Evolutionary conservation across 2,113 vertebrate species (phyloP).

Genomic region (Psittacara wagleri): DNA sequence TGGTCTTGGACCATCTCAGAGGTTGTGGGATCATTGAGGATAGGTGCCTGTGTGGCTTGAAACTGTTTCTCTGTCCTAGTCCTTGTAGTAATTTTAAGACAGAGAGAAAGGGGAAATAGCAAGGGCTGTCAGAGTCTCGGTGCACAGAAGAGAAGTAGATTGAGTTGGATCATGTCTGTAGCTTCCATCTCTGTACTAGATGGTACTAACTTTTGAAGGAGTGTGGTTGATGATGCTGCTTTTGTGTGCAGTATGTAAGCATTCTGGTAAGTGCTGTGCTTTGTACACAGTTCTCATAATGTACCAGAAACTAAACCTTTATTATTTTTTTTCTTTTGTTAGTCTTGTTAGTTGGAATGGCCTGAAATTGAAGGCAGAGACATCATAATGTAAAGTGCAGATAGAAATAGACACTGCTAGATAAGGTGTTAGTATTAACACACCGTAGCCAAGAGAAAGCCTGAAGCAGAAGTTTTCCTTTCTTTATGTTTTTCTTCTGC

Average conservation of each 20-base stretch:
- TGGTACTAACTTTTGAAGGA: background rate
- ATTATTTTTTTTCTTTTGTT: background rate
- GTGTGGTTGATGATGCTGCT: background rate
- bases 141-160: background rate
- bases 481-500: background rate
- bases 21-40: background rate
- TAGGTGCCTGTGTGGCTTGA: background rate
- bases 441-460: background rate
- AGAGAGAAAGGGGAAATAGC: background rate
- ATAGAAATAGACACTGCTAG: background rate
- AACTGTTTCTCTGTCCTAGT: background rate
- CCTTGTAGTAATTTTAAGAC: background rate
- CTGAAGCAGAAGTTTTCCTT: background rate
- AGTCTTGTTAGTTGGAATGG: background rate
- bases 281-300: background rate
- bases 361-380: background rate
- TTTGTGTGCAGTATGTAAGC: background rate
- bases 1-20: background rate
- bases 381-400: background rate
- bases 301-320: background rate
- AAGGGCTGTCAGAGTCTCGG: background rate
- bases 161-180: background rate
- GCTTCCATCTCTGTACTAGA: background rate
- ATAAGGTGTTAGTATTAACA: background rate
- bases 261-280: background rate